phyloP scores from a whole-genome alignment of 53 echinoderm and acorn worm species.

The Mesocentrotus franciscanus region DNA sequence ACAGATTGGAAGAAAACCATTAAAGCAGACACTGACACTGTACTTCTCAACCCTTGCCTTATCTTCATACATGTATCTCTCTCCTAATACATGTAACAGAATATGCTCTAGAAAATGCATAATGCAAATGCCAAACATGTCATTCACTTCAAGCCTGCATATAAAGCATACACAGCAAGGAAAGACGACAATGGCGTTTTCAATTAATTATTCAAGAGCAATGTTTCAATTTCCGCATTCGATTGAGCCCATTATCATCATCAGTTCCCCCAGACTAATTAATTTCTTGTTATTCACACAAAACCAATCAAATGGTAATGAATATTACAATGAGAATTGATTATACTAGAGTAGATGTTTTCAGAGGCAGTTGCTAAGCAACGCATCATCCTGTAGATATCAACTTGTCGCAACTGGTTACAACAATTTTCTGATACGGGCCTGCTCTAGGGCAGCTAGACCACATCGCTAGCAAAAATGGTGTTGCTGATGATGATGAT shows the following conservation, averaged over 20 bases:
- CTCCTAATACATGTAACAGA: neutral
- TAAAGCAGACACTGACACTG: neutral
- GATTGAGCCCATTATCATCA: neutral
- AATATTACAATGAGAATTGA: neutral
- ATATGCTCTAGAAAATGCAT: neutral
- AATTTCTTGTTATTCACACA: neutral
- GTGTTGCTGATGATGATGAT: neutral
- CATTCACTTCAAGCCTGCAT: neutral
- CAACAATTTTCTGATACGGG: neutral
- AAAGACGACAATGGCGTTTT: neutral
- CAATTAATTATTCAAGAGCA: neutral
- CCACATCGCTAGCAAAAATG: neutral
- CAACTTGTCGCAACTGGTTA: neutral
- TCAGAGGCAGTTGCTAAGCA: neutral
- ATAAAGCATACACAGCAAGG: neutral
- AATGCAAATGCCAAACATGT: neutral
- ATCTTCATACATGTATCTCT: neutral
- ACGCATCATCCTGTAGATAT: neutral
- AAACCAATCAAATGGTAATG: neutral
- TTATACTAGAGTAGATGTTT: neutral
- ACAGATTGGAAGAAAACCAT: no score
- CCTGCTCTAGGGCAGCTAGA: neutral
- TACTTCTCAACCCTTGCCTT: neutral
- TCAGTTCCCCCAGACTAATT: neutral
- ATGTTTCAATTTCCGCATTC: neutral